Base-by-base conservation (phyloP, 2,113 vertebrate genomes). In the Cacatua alba region DNA sequence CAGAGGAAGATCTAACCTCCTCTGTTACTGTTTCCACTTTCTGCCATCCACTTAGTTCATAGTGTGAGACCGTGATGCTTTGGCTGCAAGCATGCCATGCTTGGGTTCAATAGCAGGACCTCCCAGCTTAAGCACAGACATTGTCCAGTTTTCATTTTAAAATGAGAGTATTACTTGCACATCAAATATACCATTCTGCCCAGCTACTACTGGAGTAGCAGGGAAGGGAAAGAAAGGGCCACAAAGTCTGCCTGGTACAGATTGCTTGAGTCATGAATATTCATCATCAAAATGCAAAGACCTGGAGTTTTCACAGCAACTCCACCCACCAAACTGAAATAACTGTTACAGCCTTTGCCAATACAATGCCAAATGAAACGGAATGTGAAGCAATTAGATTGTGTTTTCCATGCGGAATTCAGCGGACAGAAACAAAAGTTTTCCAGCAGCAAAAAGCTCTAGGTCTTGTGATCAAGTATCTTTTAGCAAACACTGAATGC, bases 201-300 rank as follows among this genome's bases (percentile, higher is more conserved):
- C 15, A 89, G 79, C 80, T 72, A 31, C 53, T 88, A 13, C 46
- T 88, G 71, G 39, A 41, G n/a, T 60, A 77, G 59, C 5, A 67
- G n/a, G 55, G 60, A 88, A 41, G 70, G 52, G 69, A 85, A 82
- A 74, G 67, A 70, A 75, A 92, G 25, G 86, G 62, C 72, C 79
- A 76, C 75, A 93, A 96, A 98, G 80, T 97, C 96, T 98, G 95
- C 96, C 94, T 97, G 78, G 64, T 96, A 90, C 97, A 96, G 96
- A 93, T 97, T 97, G 96, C 94, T 95, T 81, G 88, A 94, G 92
- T 96, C 86, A 95, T 97, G 97, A 98, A 97, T 98, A 98, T 97
- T 98, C 97, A 97, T 96, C 68, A 84, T 57, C 57, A 81, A 89
- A 97, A 97, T 76, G 74, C 94, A 96, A 94, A 95, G 90, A 95